These are phyloP conservation scores for Crossaster papposus DNA, from an alignment of 53 echinoderm and acorn worm genomes.

Conservation along the genomic window DNA sequence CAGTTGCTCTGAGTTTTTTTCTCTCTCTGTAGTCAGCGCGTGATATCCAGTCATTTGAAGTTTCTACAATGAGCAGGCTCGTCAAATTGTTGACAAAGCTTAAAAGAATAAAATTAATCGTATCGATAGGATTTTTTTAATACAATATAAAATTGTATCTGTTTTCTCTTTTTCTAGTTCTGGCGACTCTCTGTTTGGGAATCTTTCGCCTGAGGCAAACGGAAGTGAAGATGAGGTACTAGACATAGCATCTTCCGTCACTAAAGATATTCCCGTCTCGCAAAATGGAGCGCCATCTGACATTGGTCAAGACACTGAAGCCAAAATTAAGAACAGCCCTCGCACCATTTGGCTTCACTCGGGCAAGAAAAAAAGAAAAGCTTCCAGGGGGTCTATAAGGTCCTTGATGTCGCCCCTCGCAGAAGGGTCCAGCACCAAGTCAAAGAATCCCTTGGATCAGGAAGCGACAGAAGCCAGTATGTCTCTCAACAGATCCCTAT, in stretches of 20 bases:
- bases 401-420: background rate
- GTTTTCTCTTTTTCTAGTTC: slow-evolving; percentile 31
- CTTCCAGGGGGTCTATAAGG: background rate
- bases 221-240: slow-evolving; percentile 1
- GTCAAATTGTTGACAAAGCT: no score
- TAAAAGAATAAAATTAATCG: no score
- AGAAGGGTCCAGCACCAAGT: background rate
- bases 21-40: no score
- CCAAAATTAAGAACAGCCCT: slow-evolving; percentile 36
- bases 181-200: slow-evolving; percentile 25
- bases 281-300: background rate
- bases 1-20: no score
- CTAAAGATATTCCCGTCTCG: background rate
- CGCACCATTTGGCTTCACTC: slow-evolving; percentile 34
- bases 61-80: no score
- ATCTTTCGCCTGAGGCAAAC: slow-evolving; percentile 1
- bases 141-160: background rate
- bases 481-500: background rate
- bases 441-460: background rate
- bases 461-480: slow-evolving; percentile 1
- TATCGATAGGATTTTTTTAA: background rate
- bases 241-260: background rate
- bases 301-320: background rate
- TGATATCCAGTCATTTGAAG: no score
- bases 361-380: slow-evolving; percentile 27